Evolutionary conservation across 2,888 invertebrate genomes (phyloP), one percentile per base, ranked within the genome.

Genomic region (Nomada ferruginata): DNA sequence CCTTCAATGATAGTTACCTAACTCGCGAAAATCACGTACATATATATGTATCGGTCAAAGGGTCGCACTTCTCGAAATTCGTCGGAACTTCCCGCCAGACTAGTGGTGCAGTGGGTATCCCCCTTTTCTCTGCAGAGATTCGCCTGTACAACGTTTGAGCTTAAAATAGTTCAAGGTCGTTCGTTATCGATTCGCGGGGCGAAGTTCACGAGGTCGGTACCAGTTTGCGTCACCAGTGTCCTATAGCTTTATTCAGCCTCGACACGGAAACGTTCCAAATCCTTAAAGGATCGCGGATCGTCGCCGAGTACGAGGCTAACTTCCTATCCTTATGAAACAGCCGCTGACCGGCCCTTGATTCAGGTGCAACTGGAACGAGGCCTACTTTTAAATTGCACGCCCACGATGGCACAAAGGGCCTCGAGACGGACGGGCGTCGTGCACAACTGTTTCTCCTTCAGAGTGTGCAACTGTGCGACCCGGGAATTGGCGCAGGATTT

Each of bases 121-220:
- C 73, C 75, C 75, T 75, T 82, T 78, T 57, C 85, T 70, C 88
- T 79, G 88, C 87, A 72, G 87, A 84, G 87, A 63, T 61, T 59
- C 63, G 70, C 59, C 76, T 82, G 73, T 84, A 80, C 74, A 83
- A 82, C 83, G 85, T 83, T 69, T 63, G 76, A 65, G 86, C 86
- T 87, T 79, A 85, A 92, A 92, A 90, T 91, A 86, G 92, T 89
- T 91, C 92, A 92, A 92, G 92, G 92, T 92, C 90, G 85, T 78
- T 79, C 74, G 66, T 70, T 91, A 92, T 92, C 90, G 92, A 92
- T 92, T 91, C 76, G 73, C 36, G 86, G 75, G 74, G 81, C 85
- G 83, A 87, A 88, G 89, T 89, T 91, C 88, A 90, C 81, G 83
- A 79, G 88, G 89, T 89, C 88, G 89, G 83, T 81, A 74, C 79